These are phyloP conservation scores for Dascyllus trimaculatus DNA, from an alignment of 2,113 vertebrate species.

Conservation along the genomic window DNA sequence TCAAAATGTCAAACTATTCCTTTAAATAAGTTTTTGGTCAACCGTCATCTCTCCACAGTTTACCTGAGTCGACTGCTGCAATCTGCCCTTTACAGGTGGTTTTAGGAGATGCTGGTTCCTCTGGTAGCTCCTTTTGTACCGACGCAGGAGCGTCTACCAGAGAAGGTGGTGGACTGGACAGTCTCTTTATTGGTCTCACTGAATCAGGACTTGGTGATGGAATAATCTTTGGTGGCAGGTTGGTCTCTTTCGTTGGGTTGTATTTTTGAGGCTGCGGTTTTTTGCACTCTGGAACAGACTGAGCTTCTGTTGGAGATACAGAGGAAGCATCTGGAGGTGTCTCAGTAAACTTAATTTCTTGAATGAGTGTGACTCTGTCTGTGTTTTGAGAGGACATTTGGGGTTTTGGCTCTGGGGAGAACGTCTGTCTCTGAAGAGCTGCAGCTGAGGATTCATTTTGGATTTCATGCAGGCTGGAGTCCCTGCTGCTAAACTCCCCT, in stretches of 20 bases:
- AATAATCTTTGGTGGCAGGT: constrained; percentile 35
- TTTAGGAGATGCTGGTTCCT: constrained; percentile 61
- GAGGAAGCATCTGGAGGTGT: neutral
- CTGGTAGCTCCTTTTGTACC: constrained; percentile 46
- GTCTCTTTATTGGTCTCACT: neutral
- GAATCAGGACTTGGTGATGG: neutral
- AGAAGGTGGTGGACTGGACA: neutral
- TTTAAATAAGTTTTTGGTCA: neutral
- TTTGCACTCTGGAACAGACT: neutral
- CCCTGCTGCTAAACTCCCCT: neutral
- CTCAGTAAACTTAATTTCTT: constrained; percentile 9
- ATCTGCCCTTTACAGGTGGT: neutral
- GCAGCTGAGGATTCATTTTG: neutral
- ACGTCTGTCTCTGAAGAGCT: neutral
- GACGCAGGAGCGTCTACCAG: constrained; percentile 14
- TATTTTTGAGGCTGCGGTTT: constrained; percentile 1
- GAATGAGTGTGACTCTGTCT: neutral
- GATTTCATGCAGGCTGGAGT: constrained; percentile 17
- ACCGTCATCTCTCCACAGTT: neutral
- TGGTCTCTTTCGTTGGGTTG: neutral
- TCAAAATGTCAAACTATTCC: neutral
- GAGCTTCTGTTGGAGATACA: neutral
- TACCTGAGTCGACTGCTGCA: constrained; percentile 60
- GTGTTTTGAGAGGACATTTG: neutral
- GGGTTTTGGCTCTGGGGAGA: neutral